Evolutionary conservation across 2,113 vertebrate species (phyloP).

Genomic region (Callaeas wilsoni): DNA sequence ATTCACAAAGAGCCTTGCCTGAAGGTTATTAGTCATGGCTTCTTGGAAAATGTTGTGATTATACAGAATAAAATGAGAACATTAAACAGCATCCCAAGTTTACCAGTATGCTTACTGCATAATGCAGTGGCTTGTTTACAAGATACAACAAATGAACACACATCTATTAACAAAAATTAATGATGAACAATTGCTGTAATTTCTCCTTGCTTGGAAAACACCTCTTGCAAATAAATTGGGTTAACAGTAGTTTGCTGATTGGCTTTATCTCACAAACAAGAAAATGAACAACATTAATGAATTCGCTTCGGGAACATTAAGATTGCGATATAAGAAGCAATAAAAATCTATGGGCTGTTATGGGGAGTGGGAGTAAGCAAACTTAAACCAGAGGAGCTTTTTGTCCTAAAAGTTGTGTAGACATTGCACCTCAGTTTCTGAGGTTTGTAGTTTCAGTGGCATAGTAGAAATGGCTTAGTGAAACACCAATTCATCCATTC

Average conservation of each 20-base stretch:
- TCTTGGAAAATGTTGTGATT: conserved; percentile 25
- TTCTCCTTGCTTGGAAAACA: conserved; percentile 39
- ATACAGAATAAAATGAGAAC: conserved; percentile 25
- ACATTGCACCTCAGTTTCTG: not conserved
- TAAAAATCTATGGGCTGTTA: not conserved
- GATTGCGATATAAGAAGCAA: not conserved
- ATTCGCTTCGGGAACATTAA: not conserved
- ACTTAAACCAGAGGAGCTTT: not conserved
- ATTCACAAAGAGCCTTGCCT: conserved; percentile 19
- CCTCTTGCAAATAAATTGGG: conserved; percentile 12
- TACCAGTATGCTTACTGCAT: not conserved
- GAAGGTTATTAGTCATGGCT: conserved; percentile 43
- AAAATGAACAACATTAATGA: not conserved
- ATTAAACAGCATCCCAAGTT: conserved; percentile 14
- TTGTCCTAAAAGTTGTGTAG: not conserved
- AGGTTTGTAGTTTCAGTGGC: not conserved
- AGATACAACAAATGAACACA: conserved; percentile 16
- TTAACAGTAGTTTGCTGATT: conserved; percentile 19
- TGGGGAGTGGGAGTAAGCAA: not conserved
- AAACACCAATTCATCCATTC: not conserved
- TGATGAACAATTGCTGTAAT: conserved; percentile 33
- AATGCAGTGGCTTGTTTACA: conserved; percentile 50
- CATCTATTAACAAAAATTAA: conserved; percentile 53
- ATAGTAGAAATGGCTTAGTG: not conserved
- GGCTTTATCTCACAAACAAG: conserved; percentile 4